Evolutionary conservation across 2,797 vertebrate genomes (phyloP), one percentile per base, ranked within the genome.

Genomic region (Anolis apletophallus): DNA sequence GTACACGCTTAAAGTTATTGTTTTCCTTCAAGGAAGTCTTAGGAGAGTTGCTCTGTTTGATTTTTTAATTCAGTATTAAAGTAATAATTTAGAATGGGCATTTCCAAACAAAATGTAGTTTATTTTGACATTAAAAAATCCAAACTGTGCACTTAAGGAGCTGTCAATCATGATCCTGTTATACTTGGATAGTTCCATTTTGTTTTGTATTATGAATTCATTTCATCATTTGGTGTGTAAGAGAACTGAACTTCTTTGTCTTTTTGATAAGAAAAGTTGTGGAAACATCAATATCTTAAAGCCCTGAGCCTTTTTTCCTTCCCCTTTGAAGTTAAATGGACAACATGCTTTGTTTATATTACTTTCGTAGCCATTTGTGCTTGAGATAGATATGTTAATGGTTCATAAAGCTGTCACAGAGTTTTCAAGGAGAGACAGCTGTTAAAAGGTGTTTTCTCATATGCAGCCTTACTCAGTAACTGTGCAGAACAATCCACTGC

Each of bases 391-490:
- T 29, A 76, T 80, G 23, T 40, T 57, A 88, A 16, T 67, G 1
- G 34, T 0, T 32, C 32, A 87, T 80, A 1, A 85, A 32, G 77
- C 1, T 5, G 23, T 54, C 85, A 84, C 67, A 23, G 73, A 83
- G 71, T 84, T 78, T 83, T 55, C 46, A 78, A 88, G 81, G 67
- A 89, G 71, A 86, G 71, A 3, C 57, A 80, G 69, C 40, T 88
- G 88, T 36, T 76, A 72, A 4, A 73, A 79, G 85, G 55, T 16
- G 2, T 5, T 14, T 19, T 12, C 8, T 85, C 73, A 0, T n/a
- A 0, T 74, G 52, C 36, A 90, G 74, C 79, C 84, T 83, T 86
- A 90, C 0, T 57, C 83, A 83, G 83, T 80, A 85, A 67, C 23
- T 59, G 14, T 50, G 52, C 46, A 76, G 67, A 77, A 76, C 54